These are phyloP conservation scores for Antitype chi DNA, from an alignment of 2,888 invertebrate species.

Conservation along the genomic window DNA sequence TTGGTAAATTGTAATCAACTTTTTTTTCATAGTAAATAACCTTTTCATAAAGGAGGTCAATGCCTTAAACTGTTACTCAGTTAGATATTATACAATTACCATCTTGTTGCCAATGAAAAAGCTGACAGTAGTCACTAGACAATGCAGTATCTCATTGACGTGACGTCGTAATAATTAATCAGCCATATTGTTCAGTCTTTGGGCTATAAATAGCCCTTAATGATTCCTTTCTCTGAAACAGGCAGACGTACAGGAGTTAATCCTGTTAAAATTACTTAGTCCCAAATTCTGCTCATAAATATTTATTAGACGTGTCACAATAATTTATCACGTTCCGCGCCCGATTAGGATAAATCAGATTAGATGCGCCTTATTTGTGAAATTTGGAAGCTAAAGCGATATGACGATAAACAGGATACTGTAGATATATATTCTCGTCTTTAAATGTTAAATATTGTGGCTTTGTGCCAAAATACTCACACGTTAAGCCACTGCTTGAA, in stretches of 20 bases:
- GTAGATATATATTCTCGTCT: neutral
- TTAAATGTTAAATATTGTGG: neutral
- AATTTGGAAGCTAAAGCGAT: slow-evolving; percentile 2
- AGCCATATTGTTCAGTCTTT: slow-evolving; percentile 24
- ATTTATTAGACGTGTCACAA: slow-evolving; percentile 45
- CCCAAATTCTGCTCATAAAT: slow-evolving; percentile 45
- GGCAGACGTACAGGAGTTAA: slow-evolving; percentile 11
- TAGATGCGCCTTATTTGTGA: slow-evolving; percentile 22
- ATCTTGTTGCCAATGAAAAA: neutral
- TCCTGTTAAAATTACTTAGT: slow-evolving; percentile 27
- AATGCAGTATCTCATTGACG: neutral
- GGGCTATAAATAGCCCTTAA: slow-evolving; percentile 1
- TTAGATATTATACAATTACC: neutral
- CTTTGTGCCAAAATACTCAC: neutral
- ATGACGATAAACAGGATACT: neutral
- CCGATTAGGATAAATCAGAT: slow-evolving; percentile 26
- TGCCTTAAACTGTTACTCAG: neutral
- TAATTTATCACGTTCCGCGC: slow-evolving; percentile 38
- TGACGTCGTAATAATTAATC: slow-evolving; percentile 21
- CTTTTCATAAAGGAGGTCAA: neutral
- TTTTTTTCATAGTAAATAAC: neutral
- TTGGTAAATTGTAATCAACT: neutral
- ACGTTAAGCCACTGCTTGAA: neutral
- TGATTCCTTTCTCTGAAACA: slow-evolving; percentile 19
- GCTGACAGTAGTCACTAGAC: neutral